A percentile compares a stretch with the other conserved stretches of the same genome.
Conservation (phyloP, 2,797 vertebrate genomes). For the Mycteria americana region DNA sequence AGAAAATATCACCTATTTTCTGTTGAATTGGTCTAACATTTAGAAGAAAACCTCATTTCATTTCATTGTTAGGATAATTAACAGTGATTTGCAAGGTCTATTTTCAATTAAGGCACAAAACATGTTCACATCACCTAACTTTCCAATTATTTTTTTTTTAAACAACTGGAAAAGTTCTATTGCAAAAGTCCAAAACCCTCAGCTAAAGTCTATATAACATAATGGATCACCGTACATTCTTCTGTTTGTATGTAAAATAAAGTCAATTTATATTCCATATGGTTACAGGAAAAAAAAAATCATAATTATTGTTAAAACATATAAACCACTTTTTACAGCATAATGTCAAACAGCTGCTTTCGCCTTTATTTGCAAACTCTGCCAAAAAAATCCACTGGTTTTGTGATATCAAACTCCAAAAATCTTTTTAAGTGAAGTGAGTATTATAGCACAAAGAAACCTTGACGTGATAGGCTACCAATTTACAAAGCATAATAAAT, state of each 20-base stretch:
- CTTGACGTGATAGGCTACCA: not conserved
- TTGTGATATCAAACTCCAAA: not conserved
- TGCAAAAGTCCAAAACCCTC: rapidly evolving
- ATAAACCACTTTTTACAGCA: not conserved
- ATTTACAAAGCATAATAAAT: not conserved
- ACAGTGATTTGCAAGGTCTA: not conserved
- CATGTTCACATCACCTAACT: not conserved
- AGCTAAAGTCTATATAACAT: not conserved
- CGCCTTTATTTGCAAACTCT: not conserved
- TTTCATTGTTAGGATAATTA: not conserved
- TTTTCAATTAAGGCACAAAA: not conserved
- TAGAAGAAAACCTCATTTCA: not conserved
- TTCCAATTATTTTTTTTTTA: not conserved
- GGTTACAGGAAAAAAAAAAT: not conserved
- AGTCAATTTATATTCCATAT: not conserved
- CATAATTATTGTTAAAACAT: not conserved
- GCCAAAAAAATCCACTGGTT: not conserved
- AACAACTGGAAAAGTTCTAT: not conserved
- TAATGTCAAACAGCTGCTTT: not conserved
- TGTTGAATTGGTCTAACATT: not conserved
- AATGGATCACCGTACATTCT: not conserved
- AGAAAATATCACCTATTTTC: not conserved
- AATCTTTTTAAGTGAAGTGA: not conserved
- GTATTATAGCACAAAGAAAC: not conserved
- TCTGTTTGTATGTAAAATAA: not conserved